phyloP scores from a whole-genome alignment of 2,888 invertebrate species.

The Clivina fossor region DNA sequence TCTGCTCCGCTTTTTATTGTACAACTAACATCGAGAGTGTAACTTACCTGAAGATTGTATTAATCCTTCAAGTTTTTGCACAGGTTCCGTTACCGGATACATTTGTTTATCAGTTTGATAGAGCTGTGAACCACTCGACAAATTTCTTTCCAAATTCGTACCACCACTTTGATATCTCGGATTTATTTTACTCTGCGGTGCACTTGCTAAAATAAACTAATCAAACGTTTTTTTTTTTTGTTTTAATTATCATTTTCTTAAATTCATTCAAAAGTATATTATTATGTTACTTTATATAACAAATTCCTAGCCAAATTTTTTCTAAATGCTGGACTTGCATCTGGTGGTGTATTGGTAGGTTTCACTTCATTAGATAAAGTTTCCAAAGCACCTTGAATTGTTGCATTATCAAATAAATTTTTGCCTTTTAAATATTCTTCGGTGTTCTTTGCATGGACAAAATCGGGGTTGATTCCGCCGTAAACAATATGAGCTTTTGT shows the following conservation, averaged over 20 bases:
- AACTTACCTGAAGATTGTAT: slow-evolving; percentile 48
- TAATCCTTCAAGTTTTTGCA: slow-evolving; percentile 73
- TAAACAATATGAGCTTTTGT: slow-evolving; percentile 62
- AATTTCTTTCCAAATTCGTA: slow-evolving; percentile 59
- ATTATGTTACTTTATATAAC: slow-evolving; percentile 84
- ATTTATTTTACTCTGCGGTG: slow-evolving; percentile 56
- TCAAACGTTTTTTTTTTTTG: background rate
- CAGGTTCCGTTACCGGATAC: slow-evolving; percentile 76
- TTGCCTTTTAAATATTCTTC: slow-evolving; percentile 55
- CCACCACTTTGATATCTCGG: slow-evolving; percentile 61
- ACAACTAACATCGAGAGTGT: too few relatives aligned
- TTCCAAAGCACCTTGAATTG: slow-evolving; percentile 54
- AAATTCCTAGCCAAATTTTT: slow-evolving; percentile 70
- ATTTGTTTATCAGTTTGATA: slow-evolving; percentile 68
- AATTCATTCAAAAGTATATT: too few relatives aligned
- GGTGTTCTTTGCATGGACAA: slow-evolving; percentile 57
- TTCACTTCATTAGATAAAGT: slow-evolving; percentile 61
- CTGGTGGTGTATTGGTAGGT: slow-evolving; percentile 65
- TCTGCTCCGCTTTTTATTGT: too few relatives aligned
- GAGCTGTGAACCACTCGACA: slow-evolving; percentile 69
- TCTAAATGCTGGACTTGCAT: slow-evolving; percentile 69
- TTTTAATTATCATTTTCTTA: too few relatives aligned
- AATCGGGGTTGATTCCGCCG: slow-evolving; percentile 62
- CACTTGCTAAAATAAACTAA: slow-evolving; percentile 61
- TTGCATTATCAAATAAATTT: slow-evolving; percentile 49